phyloP scores from a whole-genome alignment of 2,888 invertebrate genomes.

The Caenorhabditis virilis region DNA sequence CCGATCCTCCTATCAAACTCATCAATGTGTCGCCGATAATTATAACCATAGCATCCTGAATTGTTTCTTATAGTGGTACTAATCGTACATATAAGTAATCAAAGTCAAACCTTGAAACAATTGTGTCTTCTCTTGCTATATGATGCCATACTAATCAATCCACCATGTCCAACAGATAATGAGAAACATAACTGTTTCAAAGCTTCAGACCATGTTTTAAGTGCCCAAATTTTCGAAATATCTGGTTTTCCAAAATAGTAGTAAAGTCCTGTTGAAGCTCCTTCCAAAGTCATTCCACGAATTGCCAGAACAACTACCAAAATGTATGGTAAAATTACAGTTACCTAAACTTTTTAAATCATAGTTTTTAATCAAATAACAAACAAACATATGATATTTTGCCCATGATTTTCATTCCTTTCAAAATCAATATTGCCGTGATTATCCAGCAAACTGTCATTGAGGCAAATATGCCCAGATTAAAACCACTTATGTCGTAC shows the following conservation, averaged over 20 bases:
- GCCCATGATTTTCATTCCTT: conserved; percentile 58
- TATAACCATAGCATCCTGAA: conserved; percentile 56
- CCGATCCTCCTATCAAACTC: conserved; percentile 50
- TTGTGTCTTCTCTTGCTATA: conserved; percentile 57
- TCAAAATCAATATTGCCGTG: conserved; percentile 43
- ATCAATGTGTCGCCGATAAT: conserved; percentile 55
- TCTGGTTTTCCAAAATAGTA: conserved; percentile 46
- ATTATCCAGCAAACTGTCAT: conserved; percentile 50
- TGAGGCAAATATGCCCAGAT: conserved; percentile 38
- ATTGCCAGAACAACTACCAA: conserved; percentile 44
- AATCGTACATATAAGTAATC: too few species aligned
- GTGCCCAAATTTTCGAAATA: conserved; percentile 34
- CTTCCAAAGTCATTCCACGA: conserved; percentile 55
- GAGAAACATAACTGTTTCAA: conserved; percentile 63
- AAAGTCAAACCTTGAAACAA: conserved; percentile 53
- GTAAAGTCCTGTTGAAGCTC: conserved; percentile 50
- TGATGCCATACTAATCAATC: conserved; percentile 54
- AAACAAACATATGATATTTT: conserved; percentile 33
- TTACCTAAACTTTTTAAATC: conserved; percentile 20
- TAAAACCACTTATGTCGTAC: conserved; percentile 44
- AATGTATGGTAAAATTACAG: conserved; percentile 40
- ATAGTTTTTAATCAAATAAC: too few species aligned
- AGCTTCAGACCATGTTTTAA: conserved; percentile 59
- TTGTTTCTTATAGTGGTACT: too few species aligned
- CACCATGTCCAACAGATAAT: conserved; percentile 58